Base-by-base conservation (phyloP, 2,888 invertebrate species). In the Caenorhabditis plicata region DNA sequence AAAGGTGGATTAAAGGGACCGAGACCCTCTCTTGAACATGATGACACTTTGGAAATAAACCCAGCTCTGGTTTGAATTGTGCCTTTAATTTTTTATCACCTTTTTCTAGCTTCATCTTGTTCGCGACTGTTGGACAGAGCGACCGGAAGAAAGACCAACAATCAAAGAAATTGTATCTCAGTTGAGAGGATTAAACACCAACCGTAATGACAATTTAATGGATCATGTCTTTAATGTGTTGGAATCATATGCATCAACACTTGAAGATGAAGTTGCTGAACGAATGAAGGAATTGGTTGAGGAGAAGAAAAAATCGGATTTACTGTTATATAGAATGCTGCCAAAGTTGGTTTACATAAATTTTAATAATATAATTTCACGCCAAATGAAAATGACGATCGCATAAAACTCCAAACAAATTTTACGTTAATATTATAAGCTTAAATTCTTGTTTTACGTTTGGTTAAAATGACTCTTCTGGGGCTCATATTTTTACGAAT, bases 141-240 rank as follows among this genome's bases (percentile, higher is more conserved):
- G 29, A 43, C 35, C 35, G 20, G 17, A 17, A 29, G 60, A 60
- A 49, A 44, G 60, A 3, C 60, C 60, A 17, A 41, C 41, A 19
- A 50, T 60, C 5, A 48, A 38, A 38, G 45, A 60, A 46, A 50
- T 60, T 7, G 15, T 41, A 7, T 51, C 47, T 13, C 60, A 49
- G 17, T 29, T 68, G 9, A 46, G 46, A 41, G 64, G 66, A 27
- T 77, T 78, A 76, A 67, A 71, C 41, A 66, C 54, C 4, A 49
- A 46, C 8, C 15, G 52, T 33, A 52, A 56, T 32, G 56, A 54
- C 33, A 68, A 78, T 54, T 58, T 78, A 29, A 77, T 78, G 77
- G 78, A 78, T 53, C 77, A 78, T 40, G 75, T 78, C 13, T 78
- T 78, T 62, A 68, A 68, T 31, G 67, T 78, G 43, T 60, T 78